Base-by-base conservation (phyloP, 2,113 vertebrate species). In the Octodon degus region DNA sequence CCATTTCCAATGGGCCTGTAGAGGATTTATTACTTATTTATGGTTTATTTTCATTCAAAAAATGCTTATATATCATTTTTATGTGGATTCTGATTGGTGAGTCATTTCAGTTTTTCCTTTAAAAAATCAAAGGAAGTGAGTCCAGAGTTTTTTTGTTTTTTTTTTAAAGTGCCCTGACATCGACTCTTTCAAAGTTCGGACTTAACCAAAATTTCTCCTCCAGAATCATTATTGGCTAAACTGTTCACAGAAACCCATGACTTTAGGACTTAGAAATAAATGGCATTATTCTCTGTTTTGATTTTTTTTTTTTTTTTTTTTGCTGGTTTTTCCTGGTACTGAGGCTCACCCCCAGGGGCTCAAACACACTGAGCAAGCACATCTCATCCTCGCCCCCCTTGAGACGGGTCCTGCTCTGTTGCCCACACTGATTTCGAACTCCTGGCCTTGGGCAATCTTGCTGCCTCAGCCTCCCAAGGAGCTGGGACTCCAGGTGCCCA, bases 1-100 rank as follows among this genome's bases (percentile, higher is more conserved):
- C 93, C 96, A 97, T 95, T 80, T 97, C 96, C 95, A 96, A 97
- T 90, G 92, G 93, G 96, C 53, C 96, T 96, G 9, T 93, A 34
- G 74, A 96, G 97, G 94, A 97, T 97, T 97, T 97, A 97, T 97
- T 96, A 93, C 1, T 70, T 95, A 98, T 96, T 97, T 97, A 92
- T 92, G 84, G 84, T 96, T 95, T 93, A 83, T 94, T 97, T 97
- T 96, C 93, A 91, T 91, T 96, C 83, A 96, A 79, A 79, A 89
- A 96, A 65, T 94, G 90, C 94, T 95, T 96, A 95, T 91, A 85
- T 97, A 95, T 94, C 96, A 97, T 96, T 97, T 98, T 92, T 89
- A 96, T 95, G 95, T 80, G 86, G 86, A 90, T 0, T 1, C 68
- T 97, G 84, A 94, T 97, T 86, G 0, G 1, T 81, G 88, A 96